These are phyloP conservation scores for Zosterops pallidus DNA, from an alignment of 2,113 vertebrate species.

Conservation along the genomic window DNA sequence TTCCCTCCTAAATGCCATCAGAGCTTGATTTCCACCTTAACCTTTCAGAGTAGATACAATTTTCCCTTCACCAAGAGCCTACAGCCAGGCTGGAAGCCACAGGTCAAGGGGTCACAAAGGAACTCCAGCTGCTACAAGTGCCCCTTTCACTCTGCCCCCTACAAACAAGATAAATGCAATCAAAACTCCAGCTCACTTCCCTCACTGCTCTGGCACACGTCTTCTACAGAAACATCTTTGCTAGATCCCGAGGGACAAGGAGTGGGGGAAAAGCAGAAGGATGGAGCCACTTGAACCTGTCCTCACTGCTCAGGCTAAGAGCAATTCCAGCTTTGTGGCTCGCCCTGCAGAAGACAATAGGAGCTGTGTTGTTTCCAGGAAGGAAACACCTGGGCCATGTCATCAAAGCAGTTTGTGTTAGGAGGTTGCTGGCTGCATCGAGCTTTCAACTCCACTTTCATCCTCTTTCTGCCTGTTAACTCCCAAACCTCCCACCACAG, in stretches of 20 bases:
- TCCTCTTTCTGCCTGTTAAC: constrained; percentile 45
- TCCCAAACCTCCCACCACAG: not conserved
- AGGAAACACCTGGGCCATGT: constrained; percentile 52
- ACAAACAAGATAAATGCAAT: not conserved
- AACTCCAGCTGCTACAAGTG: not conserved
- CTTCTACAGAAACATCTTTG: not conserved
- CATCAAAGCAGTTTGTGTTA: constrained; percentile 51
- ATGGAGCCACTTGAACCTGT: constrained; percentile 18
- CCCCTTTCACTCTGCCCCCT: not conserved
- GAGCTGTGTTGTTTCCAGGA: constrained; percentile 47
- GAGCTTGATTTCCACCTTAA: not conserved
- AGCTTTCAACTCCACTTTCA: constrained; percentile 8
- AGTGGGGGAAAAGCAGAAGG: not conserved
- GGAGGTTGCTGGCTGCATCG: not conserved
- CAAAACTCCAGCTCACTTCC: not conserved
- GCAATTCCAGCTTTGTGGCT: constrained; percentile 23
- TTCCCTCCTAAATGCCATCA: not conserved
- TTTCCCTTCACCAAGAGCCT: not conserved
- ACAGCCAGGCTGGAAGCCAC: not conserved
- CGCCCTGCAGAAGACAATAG: constrained; percentile 35
- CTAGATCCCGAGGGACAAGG: not conserved
- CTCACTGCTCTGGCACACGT: not conserved
- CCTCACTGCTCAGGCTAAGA: not conserved
- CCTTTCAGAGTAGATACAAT: not conserved
- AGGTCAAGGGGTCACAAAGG: not conserved